These are phyloP conservation scores for Copidosoma aretas DNA, from an alignment of 2,888 invertebrate species.

Conservation along the genomic window DNA sequence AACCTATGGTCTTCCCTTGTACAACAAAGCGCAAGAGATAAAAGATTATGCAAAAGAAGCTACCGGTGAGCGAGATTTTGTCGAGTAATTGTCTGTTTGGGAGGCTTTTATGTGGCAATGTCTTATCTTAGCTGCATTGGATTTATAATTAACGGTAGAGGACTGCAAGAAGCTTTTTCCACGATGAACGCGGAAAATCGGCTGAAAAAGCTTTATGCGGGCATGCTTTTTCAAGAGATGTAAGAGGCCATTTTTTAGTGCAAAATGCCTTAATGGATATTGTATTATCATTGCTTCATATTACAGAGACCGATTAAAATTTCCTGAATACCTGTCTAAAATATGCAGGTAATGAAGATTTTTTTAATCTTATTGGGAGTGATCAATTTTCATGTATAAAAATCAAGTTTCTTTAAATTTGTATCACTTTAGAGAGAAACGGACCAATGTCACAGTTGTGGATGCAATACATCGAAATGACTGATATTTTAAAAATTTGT, in stretches of 20 bases:
- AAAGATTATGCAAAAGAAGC: constrained; percentile 24
- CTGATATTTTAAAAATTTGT: neutral
- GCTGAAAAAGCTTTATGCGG: constrained; percentile 51
- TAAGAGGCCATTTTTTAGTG: constrained; percentile 47
- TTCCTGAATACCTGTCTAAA: neutral
- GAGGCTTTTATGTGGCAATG: constrained; percentile 49
- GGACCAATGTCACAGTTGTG: constrained; percentile 5
- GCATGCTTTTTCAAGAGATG: constrained; percentile 50
- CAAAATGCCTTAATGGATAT: constrained; percentile 31
- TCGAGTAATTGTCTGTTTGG: constrained; percentile 38
- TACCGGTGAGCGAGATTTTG: constrained; percentile 41
- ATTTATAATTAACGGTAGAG: constrained; percentile 58
- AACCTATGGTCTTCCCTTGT: constrained; percentile 39
- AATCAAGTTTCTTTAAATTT: too few species aligned
- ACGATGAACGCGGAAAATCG: constrained; percentile 45
- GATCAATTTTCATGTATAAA: too few species aligned
- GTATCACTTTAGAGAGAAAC: too few species aligned
- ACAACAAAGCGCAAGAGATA: constrained; percentile 37
- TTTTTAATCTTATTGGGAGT: too few species aligned
- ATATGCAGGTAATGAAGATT: neutral
- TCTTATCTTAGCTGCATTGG: constrained; percentile 57
- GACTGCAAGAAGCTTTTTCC: constrained; percentile 51
- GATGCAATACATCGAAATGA: neutral
- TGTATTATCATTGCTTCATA: constrained; percentile 22
- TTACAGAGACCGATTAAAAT: too few species aligned